phyloP scores from a whole-genome alignment of 92 coral and sea anemone species.

The Diadumene lineata region DNA sequence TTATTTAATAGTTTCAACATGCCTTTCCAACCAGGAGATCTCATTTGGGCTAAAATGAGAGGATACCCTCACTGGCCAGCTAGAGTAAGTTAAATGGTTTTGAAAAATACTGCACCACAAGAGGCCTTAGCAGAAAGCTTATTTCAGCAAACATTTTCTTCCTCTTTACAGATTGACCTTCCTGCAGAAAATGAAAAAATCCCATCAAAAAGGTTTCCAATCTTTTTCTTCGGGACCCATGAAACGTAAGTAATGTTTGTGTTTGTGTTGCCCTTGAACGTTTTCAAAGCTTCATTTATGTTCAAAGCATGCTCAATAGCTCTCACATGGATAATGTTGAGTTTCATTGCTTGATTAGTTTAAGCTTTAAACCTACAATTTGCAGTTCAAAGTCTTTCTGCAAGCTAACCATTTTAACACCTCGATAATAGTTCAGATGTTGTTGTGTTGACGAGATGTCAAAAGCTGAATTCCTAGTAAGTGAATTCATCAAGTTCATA shows the following conservation, averaged over 20 bases:
- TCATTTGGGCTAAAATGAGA: conserved; percentile 99
- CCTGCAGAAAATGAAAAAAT: conserved; percentile 76
- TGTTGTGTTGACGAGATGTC: no score
- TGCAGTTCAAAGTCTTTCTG: no score
- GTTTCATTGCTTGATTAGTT: no score
- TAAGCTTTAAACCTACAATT: no score
- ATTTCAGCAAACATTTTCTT: not conserved
- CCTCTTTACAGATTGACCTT: conserved; percentile 72
- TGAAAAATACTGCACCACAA: not conserved
- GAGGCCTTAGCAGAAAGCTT: no score
- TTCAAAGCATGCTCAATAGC: not conserved
- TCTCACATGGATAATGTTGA: not conserved
- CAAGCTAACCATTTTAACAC: no score
- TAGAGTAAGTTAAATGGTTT: conserved; percentile 65
- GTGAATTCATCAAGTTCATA: no score
- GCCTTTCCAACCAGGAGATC: conserved; percentile 86
- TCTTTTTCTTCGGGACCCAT: conserved; percentile 95
- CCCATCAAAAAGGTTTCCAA: conserved; percentile 86
- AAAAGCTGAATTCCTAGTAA: no score
- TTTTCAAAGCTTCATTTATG: no score
- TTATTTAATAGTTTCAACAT: conserved; percentile 26
- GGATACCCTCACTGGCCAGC: conserved; percentile 99
- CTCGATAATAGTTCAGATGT: no score
- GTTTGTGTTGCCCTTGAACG: not conserved
- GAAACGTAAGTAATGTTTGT: conserved; percentile 71